phyloP scores from a whole-genome alignment of 35 echinoderm and acorn worm genomes.

The Eucidaris tribuloides region DNA sequence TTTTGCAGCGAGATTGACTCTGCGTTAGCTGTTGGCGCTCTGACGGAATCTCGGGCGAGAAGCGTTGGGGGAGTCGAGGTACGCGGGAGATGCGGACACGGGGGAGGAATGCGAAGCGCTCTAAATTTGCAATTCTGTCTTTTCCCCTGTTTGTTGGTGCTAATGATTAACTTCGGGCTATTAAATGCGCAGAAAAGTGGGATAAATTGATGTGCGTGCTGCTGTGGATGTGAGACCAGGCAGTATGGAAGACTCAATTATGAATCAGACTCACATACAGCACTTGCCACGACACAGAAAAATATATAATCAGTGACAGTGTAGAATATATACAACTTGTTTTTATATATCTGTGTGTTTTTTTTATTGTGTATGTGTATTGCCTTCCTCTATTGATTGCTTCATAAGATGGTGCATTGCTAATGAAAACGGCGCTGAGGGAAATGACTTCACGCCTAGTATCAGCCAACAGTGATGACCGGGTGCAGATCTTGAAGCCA shows the following conservation, averaged over 20 bases:
- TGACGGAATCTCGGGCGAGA: constrained; percentile 5
- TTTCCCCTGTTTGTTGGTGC: background rate
- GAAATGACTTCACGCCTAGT: constrained; percentile 26
- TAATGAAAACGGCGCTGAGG: constrained; percentile 15
- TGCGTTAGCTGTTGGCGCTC: background rate
- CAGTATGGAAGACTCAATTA: background rate
- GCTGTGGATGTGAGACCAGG: background rate
- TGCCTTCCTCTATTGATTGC: background rate
- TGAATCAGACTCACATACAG: background rate
- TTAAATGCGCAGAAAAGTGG: constrained; percentile 7
- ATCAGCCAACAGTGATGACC: background rate
- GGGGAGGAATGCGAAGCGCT: constrained; percentile 10
- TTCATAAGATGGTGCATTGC: background rate
- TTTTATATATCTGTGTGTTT: background rate
- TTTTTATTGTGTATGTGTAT: background rate
- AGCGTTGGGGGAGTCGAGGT: background rate
- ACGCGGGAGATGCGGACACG: background rate
- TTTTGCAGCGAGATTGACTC: constrained; percentile 21
- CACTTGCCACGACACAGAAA: background rate
- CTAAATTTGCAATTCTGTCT: constrained; percentile 32
- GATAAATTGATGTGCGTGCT: constrained; percentile 7
- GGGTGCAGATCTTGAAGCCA: constrained; percentile 12
- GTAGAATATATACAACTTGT: background rate
- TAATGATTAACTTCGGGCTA: constrained; percentile 38
- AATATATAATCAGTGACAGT: background rate